Percentiles rank a stretch among this genome's conserved stretches.
phyloP scores from a whole-genome alignment of 2,797 vertebrate species.

The Parauchenoglanis punctatus region DNA sequence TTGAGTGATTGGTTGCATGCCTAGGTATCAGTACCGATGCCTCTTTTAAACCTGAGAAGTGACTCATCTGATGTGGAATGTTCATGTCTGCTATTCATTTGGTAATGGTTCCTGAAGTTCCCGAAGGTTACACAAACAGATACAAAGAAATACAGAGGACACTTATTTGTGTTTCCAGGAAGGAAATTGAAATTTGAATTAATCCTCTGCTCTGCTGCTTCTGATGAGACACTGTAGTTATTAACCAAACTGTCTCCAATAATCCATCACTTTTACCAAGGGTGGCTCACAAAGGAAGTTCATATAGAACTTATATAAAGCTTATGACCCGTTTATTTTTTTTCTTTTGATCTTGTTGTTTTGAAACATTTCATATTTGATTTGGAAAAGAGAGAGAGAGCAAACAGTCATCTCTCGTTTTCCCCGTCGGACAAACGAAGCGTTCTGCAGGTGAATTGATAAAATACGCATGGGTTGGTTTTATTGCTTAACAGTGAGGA shows the following conservation, averaged over 20 bases:
- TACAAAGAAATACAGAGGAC: not conserved
- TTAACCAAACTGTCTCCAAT: not conserved
- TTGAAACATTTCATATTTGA: not conserved
- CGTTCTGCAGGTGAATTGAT: not conserved
- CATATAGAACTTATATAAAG: not conserved
- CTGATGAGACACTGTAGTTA: not conserved
- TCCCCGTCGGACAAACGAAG: not conserved
- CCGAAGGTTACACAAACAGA: not conserved
- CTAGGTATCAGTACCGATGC: not conserved
- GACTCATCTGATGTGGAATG: not conserved
- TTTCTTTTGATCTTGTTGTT: not conserved
- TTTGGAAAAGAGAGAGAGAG: not conserved
- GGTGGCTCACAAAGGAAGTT: not conserved
- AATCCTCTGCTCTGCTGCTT: not conserved
- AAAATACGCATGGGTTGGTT: conserved; percentile 23
- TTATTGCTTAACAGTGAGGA: conserved; percentile 46
- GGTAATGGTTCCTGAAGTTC: too few species aligned
- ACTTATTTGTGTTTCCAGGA: not conserved
- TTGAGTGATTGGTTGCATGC: too few species aligned
- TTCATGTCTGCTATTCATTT: not conserved
- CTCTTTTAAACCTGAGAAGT: not conserved
- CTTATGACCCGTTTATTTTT: not conserved
- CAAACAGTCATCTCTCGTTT: not conserved
- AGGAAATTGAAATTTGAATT: not conserved
- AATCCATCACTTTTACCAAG: not conserved